A percentile compares a stretch with the other conserved stretches of the same genome.
Conservation (phyloP, 1,140 invertebrate genomes). For the Panulirus ornatus region DNA sequence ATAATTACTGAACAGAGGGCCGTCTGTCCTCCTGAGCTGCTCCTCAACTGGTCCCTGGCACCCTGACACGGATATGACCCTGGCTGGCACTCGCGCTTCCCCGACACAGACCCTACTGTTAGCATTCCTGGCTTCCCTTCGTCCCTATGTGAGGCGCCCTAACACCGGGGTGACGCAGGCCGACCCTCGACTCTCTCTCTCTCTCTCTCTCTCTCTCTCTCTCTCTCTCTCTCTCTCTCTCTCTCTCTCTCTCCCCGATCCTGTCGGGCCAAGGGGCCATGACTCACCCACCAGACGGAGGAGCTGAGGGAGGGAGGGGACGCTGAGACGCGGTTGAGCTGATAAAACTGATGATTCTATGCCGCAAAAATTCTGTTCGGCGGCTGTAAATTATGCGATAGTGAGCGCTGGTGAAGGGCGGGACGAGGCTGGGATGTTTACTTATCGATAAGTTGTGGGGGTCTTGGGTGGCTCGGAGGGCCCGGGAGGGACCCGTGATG, state of each 20-base stretch:
- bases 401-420: background rate
- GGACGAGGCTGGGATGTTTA: background rate
- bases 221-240: background rate
- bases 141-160: too few species aligned
- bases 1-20: background rate
- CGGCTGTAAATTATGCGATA: background rate
- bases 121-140: too few species aligned
- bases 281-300: background rate
- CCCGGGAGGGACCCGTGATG: background rate
- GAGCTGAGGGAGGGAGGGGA: background rate
- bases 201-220: too few species aligned
- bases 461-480: background rate
- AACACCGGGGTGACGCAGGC: too few species aligned
- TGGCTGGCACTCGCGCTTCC: too few species aligned
- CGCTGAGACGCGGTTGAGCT: background rate
- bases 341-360: background rate
- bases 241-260: background rate
- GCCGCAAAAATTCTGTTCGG: background rate
- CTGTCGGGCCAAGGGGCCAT: too few species aligned
- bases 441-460: background rate
- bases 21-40: background rate
- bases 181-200: too few species aligned
- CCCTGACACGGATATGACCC: too few species aligned
- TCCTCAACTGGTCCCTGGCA: background rate
- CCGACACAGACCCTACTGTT: too few species aligned